A percentile compares a stretch with the other conserved stretches of the same genome.
Evolutionary conservation across 30 jellyfish, hydroid and myxozoan genomes (phyloP).

Genomic region (Catostylus mosaicus): DNA sequence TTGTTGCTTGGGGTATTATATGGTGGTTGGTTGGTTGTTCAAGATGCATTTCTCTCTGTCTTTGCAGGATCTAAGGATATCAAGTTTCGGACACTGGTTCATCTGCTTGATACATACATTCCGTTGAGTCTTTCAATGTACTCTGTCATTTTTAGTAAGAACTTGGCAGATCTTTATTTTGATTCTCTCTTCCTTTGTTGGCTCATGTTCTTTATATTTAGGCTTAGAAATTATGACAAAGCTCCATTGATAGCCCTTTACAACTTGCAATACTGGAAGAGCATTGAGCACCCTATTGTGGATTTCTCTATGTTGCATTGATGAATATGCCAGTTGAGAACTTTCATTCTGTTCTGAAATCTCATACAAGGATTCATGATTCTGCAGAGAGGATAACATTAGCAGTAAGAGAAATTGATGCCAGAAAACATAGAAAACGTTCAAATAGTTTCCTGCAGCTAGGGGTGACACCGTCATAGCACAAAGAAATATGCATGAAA

Average conservation of each 20-base stretch:
- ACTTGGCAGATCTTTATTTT: constrained; percentile 1
- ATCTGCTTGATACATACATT: constrained; percentile 10
- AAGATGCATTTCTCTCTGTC: constrained; percentile 14
- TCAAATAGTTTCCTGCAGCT: no score
- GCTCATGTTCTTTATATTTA: constrained; percentile 11
- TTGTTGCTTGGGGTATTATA: constrained; percentile 21
- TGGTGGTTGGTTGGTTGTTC: constrained; percentile 38
- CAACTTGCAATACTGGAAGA: constrained; percentile 18
- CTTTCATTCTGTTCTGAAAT: constrained; percentile 15
- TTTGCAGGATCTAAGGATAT: constrained; percentile 12
- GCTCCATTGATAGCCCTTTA: constrained; percentile 27
- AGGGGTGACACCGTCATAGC: background rate
- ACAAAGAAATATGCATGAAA: no score
- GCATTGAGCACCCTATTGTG: constrained; percentile 15
- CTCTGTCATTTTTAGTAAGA: constrained; percentile 9
- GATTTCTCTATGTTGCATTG: background rate
- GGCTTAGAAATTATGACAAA: constrained; percentile 25
- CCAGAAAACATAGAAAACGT: constrained; percentile 6
- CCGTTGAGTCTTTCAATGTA: constrained; percentile 11
- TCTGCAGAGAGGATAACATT: background rate
- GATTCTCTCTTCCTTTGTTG: constrained; percentile 8
- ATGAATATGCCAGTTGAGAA: constrained; percentile 19
- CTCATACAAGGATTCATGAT: background rate
- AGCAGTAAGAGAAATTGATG: constrained; percentile 1
- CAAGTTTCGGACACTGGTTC: constrained; percentile 12